Evolutionary conservation across 1,140 invertebrate genomes (phyloP).

Genomic region (Chelonus insularis): DNA sequence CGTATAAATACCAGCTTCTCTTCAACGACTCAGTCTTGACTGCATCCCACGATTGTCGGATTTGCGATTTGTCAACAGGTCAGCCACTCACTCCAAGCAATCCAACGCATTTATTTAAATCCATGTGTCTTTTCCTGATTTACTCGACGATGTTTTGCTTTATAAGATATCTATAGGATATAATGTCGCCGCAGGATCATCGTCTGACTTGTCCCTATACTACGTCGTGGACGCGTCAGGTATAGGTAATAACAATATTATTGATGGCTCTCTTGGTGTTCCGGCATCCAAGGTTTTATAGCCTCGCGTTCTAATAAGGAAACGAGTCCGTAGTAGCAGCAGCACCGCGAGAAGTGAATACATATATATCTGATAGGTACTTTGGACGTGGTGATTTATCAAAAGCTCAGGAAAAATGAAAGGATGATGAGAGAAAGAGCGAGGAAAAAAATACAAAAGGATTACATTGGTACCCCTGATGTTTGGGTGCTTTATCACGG

Average conservation of each 20-base stretch:
- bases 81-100: not conserved
- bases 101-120: too few species aligned
- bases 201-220: slow-evolving; percentile 15
- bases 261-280: slow-evolving; percentile 28
- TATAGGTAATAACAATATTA: slow-evolving; percentile 30
- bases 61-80: not conserved
- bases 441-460: too few species aligned
- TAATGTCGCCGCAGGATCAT: slow-evolving; percentile 37
- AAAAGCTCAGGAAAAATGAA: too few species aligned
- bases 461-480: too few species aligned
- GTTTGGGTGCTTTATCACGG: too few species aligned
- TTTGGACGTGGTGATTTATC: slow-evolving; percentile 12
- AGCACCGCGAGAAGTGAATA: not conserved
- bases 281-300: slow-evolving; percentile 24
- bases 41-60: slow-evolving; percentile 7
- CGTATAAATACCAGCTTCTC: not conserved
- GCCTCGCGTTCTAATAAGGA: slow-evolving; percentile 14
- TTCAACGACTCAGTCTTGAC: slow-evolving; percentile 11
- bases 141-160: not conserved
- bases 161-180: not conserved
- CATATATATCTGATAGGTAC: slow-evolving; percentile 2
- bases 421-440: too few species aligned
- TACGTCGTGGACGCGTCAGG: slow-evolving; percentile 21
- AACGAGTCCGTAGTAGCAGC: not conserved
- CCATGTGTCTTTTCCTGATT: too few species aligned